Evolutionary conservation across 2,113 vertebrate genomes (phyloP).

Genomic region (Lates calcarifer): DNA sequence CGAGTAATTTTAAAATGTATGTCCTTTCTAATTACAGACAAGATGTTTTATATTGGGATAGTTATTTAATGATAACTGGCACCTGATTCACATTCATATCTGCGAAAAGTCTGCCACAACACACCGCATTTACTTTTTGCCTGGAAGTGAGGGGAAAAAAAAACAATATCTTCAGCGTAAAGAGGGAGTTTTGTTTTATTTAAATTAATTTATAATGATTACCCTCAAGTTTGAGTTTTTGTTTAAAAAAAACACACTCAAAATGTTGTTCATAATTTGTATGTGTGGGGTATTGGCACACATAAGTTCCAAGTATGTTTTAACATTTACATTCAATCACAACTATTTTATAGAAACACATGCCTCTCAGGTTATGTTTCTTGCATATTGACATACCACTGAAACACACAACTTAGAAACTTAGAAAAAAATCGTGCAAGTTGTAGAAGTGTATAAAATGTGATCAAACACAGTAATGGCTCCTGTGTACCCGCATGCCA

Average conservation of each 20-base stretch:
- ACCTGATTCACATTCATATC: conserved; percentile 1
- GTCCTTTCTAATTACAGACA: not conserved
- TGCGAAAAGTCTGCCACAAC: not conserved
- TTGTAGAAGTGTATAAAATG: not conserved
- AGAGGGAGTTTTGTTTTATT: not conserved
- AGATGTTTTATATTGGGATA: not conserved
- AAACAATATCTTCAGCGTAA: not conserved
- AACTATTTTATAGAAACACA: not conserved
- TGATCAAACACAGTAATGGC: not conserved
- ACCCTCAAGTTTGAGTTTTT: not conserved
- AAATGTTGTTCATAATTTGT: not conserved
- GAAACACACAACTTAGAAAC: conserved; percentile 1
- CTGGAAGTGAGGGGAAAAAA: not conserved
- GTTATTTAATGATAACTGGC: not conserved
- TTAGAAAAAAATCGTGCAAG: not conserved
- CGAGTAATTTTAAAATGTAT: not conserved
- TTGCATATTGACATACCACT: not conserved
- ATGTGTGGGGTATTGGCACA: not conserved
- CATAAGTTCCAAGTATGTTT: not conserved
- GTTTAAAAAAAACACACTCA: not conserved
- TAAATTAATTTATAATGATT: not conserved
- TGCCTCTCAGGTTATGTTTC: not conserved
- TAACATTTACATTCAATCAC: not conserved
- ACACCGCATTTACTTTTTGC: not conserved
- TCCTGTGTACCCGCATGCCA: not conserved